A percentile compares a stretch with the other conserved stretches of the same genome.
These are phyloP conservation scores for Meloidogyne exigua DNA, from an alignment of 1,140 invertebrate genomes.

Conservation along the genomic window DNA sequence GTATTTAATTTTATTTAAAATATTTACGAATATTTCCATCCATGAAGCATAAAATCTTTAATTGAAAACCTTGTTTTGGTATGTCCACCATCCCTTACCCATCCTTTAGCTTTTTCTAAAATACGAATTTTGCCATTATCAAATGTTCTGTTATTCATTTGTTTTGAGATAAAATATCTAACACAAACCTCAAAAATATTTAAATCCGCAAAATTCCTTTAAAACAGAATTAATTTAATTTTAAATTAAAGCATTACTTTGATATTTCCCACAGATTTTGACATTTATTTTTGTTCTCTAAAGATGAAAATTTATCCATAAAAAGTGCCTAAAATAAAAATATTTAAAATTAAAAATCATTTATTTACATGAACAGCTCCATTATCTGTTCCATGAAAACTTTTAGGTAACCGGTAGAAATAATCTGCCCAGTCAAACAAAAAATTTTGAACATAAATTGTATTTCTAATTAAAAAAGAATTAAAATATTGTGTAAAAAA, in stretches of 20 bases:
- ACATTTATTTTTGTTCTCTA: constrained; percentile 5
- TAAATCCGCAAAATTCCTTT: constrained; percentile 33
- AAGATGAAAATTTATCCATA: not conserved
- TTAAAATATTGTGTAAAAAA: too few species aligned
- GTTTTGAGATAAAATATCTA: constrained; percentile 13
- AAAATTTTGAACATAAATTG: constrained; percentile 28
- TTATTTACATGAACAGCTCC: constrained; percentile 41
- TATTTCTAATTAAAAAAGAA: constrained; percentile 28
- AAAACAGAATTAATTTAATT: constrained; percentile 7
- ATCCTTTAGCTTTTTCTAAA: constrained; percentile 18
- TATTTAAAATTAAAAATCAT: not conserved
- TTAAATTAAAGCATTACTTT: not conserved
- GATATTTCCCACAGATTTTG: constrained; percentile 14
- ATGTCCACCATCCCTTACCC: constrained; percentile 40
- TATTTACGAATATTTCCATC: constrained; percentile 27
- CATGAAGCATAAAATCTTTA: constrained; percentile 30
- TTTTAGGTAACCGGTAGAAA: constrained; percentile 30
- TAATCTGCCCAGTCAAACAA: constrained; percentile 36
- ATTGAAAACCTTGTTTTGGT: constrained; percentile 32
- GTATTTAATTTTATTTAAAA: too few species aligned
- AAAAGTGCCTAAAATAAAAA: constrained; percentile 9
- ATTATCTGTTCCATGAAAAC: constrained; percentile 47
- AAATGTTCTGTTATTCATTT: not conserved
- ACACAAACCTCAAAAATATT: constrained; percentile 31
- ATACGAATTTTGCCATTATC: constrained; percentile 5